Base-by-base conservation (phyloP, 2,888 invertebrate species). In the Hartigia nigra region DNA sequence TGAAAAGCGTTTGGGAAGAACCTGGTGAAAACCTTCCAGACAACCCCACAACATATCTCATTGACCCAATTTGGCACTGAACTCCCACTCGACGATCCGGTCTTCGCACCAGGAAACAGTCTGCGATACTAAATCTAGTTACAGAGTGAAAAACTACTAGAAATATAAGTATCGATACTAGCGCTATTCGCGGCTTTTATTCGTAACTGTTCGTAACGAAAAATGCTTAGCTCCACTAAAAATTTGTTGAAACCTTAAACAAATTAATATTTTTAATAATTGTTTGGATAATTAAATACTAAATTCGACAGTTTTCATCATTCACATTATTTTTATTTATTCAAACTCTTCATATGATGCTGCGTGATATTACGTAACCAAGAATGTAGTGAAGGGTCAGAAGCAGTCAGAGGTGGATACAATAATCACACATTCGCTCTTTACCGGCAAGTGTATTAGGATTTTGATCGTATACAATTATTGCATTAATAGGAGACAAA, bases 11-110 rank as follows among this genome's bases (percentile, higher is more conserved):
- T 39, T 55, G 70, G 70, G 36, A 70, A 78, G 75, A 78, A 75
- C 39, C 76, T 78, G 34, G 76, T 72, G 37, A 77, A 69, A 79
- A 74, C 76, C 69, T 77, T 39, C 76, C 76, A 72, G 70, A 70
- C 72, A 77, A 69, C 74, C 69, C 55, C 76, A 76, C 76, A 74
- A 76, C 79, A 79, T 79, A 79, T 79, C 76, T 77, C 79, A 79
- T 72, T 79, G 79, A 79, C 79, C 79, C 76, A 79, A 79, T 79
- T 79, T 77, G 34, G 35, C 75, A 75, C 72, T 35, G 75, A 75
- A 75, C 37, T 34, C 75, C 75, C 36, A 75, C 72, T 72, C 31
- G 34, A 72, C 31, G 72, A 31, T 72, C 34, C 72, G 34, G 34
- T 72, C 72, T 32, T 34, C 31, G 72, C 34, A 72, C 72, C 72